Evolutionary conservation across 2,113 vertebrate species (phyloP).

Genomic region (Gobio gobio): DNA sequence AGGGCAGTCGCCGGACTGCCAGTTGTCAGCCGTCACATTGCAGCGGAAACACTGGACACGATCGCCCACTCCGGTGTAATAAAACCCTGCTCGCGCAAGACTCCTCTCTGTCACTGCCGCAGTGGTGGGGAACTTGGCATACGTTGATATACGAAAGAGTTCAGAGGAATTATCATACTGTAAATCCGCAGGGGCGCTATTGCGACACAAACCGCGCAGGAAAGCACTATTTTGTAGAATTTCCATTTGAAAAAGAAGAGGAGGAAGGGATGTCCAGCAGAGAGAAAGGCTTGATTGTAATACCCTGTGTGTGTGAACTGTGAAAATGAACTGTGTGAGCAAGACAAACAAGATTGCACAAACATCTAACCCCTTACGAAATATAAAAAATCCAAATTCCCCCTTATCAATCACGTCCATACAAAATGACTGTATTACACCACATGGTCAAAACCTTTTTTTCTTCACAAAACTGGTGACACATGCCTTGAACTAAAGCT

Average conservation of each 20-base stretch:
- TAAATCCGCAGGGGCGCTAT: constrained; percentile 77
- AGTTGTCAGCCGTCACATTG: constrained; percentile 86
- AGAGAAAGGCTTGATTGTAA: constrained; percentile 85
- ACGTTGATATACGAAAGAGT: constrained; percentile 92
- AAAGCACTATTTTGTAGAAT: constrained; percentile 81
- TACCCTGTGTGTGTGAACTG: constrained; percentile 53
- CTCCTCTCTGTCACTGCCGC: constrained; percentile 85
- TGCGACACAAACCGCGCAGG: constrained; percentile 80
- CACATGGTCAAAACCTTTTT: neutral
- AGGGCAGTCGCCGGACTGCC: constrained; percentile 90
- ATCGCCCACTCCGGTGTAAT: constrained; percentile 89
- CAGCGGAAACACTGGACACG: constrained; percentile 93
- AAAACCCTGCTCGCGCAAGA: constrained; percentile 93
- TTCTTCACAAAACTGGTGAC: neutral
- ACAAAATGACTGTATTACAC: neutral
- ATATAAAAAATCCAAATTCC: neutral
- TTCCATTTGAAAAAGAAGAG: constrained; percentile 77
- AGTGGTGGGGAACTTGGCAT: constrained; percentile 81
- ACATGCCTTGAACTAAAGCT: neutral
- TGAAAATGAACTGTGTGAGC: neutral
- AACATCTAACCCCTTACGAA: neutral
- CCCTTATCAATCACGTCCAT: neutral
- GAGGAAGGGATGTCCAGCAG: constrained; percentile 81
- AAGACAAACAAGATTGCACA: neutral
- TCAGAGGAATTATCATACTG: constrained; percentile 92